phyloP scores from a whole-genome alignment of 2,888 invertebrate species.

The Diogma glabrata region DNA sequence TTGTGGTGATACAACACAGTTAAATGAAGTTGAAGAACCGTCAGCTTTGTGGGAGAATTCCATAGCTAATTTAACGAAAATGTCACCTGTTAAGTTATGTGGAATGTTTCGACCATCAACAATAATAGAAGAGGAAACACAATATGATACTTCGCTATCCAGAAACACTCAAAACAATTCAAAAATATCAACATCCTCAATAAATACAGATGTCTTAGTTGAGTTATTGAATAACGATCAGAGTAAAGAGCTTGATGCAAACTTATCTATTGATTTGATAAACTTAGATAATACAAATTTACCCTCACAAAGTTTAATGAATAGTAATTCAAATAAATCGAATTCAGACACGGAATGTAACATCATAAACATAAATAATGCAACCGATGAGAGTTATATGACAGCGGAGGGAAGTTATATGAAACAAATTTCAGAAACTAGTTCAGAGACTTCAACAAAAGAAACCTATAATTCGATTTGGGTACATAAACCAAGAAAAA shows the following conservation, averaged over 20 bases:
- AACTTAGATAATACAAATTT: too few species aligned
- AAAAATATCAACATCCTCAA: too few species aligned
- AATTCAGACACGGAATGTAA: too few species aligned
- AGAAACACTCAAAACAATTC: too few species aligned
- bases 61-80: constrained; percentile 23
- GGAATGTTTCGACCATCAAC: constrained; percentile 33
- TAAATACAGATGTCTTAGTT: too few species aligned
- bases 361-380: too few species aligned
- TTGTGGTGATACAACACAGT: constrained; percentile 26
- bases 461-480: not conserved
- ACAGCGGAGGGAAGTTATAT: not conserved
- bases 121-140: constrained; percentile 27
- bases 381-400: not conserved
- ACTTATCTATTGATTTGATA: too few species aligned
- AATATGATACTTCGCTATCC: too few species aligned
- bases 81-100: constrained; percentile 33
- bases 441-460: not conserved
- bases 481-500: not conserved
- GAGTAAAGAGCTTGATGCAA: too few species aligned
- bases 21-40: constrained; percentile 33
- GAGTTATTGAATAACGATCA: too few species aligned
- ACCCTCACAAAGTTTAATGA: too few species aligned
- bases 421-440: not conserved
- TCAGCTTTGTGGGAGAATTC: constrained; percentile 33
- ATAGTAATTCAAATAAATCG: too few species aligned